Conservation (phyloP, 2,113 vertebrate species). For the Colossoma macropomum region DNA sequence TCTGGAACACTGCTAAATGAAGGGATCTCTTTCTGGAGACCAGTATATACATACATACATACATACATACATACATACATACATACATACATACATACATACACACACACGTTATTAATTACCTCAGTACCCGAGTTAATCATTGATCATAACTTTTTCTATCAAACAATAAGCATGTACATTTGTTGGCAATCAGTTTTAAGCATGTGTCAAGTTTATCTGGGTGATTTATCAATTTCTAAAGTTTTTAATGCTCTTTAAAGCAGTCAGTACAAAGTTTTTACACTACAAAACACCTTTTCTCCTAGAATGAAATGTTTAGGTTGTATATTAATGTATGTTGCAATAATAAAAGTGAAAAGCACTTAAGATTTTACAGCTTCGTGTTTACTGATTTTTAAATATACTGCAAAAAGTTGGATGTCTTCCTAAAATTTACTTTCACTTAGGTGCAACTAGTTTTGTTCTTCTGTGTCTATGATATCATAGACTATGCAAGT, state of each 20-base stretch:
- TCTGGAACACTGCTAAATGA: neutral
- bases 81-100: no score
- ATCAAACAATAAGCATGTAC: neutral
- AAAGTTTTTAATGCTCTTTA: neutral
- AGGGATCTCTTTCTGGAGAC: neutral
- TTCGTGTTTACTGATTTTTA: no score
- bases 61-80: no score
- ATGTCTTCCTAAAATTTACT: neutral
- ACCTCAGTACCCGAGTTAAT: neutral
- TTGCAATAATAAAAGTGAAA: neutral
- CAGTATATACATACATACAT: no score
- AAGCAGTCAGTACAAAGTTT: neutral
- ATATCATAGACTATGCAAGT: no score
- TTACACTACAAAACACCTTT: neutral
- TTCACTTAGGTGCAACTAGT: no score
- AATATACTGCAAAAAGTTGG: constrained; percentile 59
- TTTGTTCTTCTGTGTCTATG: no score
- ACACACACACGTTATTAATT: neutral
- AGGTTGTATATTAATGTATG: neutral
- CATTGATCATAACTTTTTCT: neutral
- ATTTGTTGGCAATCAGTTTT: neutral
- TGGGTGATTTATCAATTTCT: neutral
- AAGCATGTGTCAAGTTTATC: neutral
- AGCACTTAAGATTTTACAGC: no score
- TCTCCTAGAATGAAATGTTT: neutral